Conservation (phyloP, 2,888 invertebrate genomes). For the Pimpla rufipes region DNA sequence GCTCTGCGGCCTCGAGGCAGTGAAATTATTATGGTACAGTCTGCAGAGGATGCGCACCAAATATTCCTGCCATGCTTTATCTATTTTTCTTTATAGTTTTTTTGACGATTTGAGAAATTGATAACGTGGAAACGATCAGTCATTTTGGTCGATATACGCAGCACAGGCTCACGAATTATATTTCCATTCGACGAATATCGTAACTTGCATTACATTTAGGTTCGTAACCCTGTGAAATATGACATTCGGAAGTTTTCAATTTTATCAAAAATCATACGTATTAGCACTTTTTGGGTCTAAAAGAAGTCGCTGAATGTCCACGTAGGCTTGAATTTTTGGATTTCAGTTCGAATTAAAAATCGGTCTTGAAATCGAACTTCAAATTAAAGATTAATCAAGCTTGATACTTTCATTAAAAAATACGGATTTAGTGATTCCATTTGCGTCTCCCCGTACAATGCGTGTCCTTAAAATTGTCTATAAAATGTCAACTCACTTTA, state of each 20-base stretch:
- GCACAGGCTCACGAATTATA: not conserved
- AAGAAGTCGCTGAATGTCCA: no score
- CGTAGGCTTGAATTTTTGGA: no score
- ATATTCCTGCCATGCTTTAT: conserved; percentile 10
- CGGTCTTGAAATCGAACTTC: no score
- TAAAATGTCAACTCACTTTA: no score
- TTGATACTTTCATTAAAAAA: no score
- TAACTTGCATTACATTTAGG: not conserved
- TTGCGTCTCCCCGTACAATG: not conserved
- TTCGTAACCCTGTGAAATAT: not conserved
- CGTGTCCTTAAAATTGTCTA: no score
- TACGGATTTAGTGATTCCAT: no score
- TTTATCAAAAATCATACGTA: not conserved
- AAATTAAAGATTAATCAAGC: no score
- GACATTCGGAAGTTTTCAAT: not conserved
- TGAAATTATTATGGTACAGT: conserved; percentile 17
- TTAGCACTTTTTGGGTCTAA: no score
- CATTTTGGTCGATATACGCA: not conserved
- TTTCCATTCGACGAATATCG: not conserved
- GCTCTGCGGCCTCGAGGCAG: conserved; percentile 41
- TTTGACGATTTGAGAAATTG: not conserved
- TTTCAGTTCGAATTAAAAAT: no score
- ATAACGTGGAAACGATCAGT: not conserved
- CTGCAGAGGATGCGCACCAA: conserved; percentile 12
- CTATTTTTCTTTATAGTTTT: not conserved